Evolutionary conservation across 2,888 invertebrate species (phyloP), one percentile per base, ranked within the genome.

Genomic region (Patella caerulea): DNA sequence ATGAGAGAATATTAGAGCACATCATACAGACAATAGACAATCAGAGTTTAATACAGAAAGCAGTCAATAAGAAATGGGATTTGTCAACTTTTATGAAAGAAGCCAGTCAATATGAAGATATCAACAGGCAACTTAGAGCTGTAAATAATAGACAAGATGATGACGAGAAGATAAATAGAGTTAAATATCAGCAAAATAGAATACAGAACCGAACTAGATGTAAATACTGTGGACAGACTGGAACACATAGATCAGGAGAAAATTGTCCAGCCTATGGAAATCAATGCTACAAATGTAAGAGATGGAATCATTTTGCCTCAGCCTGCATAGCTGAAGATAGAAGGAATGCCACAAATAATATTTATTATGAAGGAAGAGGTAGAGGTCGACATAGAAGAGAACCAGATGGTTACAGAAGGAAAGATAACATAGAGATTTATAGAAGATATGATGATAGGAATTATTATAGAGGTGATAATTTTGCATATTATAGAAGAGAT

Each of bases 1-100:
- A 78, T 52, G 76, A 76, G 4, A 29, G 65, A 19, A 78, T 78
- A 14, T 19, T 78, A 29, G 78, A 78, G 55, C 75, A 76, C 7
- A 15, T 78, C 5, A 78, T 75, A 19, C 75, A 78, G 54, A 74
- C 78, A 4, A 74, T 74, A 2, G 74, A 78, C 14, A 75, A 72
- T 71, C 19, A 70, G 71, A 45, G 52, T 12, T 29, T 75, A 34
- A 59, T 78, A 12, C 55, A 59, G 15, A 59, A 59, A 59, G 59
- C 12, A 15, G n/a, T 59, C 59, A 59, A 59, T n/a, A 59, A 59
- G 59, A 59, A 59, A 59, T 59, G 11, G 59, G n/a, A 59, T 59
- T 59, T 59, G 15, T n/a, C 59, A 9, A 59, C 17, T 5, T 65
- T 59, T 24, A n/a, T 73, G 52, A 54, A 5, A 54, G 73, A 73